Base-by-base conservation (phyloP, 1,140 invertebrate species). In the Platyura marginata region DNA sequence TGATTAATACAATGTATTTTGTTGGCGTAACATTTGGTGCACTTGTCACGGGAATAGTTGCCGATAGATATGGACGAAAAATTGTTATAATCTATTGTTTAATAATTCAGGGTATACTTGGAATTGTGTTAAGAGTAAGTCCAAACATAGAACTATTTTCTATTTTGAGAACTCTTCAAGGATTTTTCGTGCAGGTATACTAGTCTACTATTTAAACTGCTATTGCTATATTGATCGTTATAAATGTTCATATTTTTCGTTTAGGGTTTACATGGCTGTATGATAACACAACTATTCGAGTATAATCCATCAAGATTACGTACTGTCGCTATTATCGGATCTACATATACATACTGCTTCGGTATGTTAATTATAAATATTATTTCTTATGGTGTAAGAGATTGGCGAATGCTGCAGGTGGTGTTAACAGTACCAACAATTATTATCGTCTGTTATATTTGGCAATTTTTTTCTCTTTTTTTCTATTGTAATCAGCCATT, bases 201-300 rank as follows among this genome's bases (percentile, higher is more conserved):
- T n/a, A n/a, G n/a, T n/a, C n/a, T n/a, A n/a, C n/a, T n/a, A n/a
- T n/a, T n/a, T n/a, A n/a, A n/a, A n/a, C n/a, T n/a, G n/a, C n/a
- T n/a, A n/a, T n/a, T n/a, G n/a, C n/a, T n/a, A n/a, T n/a, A n/a
- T n/a, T n/a, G n/a, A n/a, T n/a, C n/a, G n/a, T n/a, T n/a, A n/a
- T n/a, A n/a, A n/a, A n/a, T n/a, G n/a, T n/a, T n/a, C n/a, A n/a
- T n/a, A n/a, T n/a, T n/a, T n/a, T n/a, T n/a, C n/a, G n/a, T n/a
- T n/a, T n/a, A 44, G 38, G 43, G 43, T 4, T 34, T 44, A 18
- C 43, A 40, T 21, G 40, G 21, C 5, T 44, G 36, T 20, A 22
- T 36, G 3, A 40, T 40, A 16, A 40, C 38, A 8, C 29, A 40
- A 13, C 16, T 38, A 10, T n/a, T 44, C 15, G 43, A 44, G 20